Conservation (phyloP, 2,797 vertebrate genomes). For the Psittacula derbiana region DNA sequence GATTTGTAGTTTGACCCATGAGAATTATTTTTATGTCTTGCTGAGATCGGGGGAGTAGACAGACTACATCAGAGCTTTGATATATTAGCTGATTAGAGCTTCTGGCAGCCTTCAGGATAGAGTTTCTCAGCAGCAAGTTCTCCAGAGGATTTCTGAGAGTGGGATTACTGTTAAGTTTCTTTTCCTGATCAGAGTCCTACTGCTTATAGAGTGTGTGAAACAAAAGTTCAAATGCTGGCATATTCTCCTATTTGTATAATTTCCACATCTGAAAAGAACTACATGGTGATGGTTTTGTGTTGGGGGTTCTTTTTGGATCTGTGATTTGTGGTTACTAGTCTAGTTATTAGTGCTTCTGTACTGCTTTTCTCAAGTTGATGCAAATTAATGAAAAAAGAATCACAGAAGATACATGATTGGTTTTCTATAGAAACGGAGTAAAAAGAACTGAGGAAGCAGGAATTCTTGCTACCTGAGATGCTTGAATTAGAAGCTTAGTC, state of each 20-base stretch:
- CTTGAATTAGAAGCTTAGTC: neutral
- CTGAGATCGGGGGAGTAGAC: neutral
- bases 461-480: neutral
- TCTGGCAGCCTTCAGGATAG: constrained; percentile 26
- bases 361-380: neutral
- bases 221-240: neutral
- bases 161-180: neutral
- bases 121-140: constrained; percentile 40
- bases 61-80: constrained; percentile 21
- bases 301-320: neutral
- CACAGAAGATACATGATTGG: neutral
- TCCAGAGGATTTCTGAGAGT: constrained; percentile 42
- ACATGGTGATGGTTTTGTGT: neutral
- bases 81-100: constrained; percentile 42
- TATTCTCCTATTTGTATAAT: neutral
- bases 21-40: constrained; percentile 44
- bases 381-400: neutral
- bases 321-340: neutral
- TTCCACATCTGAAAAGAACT: neutral
- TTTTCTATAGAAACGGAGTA: neutral
- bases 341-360: neutral
- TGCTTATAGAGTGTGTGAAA: constrained; percentile 27
- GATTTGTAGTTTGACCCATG: constrained; percentile 1
- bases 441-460: neutral
- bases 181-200: neutral